These are phyloP conservation scores for Fulica atra DNA, from an alignment of 2,113 vertebrate genomes.

Conservation along the genomic window DNA sequence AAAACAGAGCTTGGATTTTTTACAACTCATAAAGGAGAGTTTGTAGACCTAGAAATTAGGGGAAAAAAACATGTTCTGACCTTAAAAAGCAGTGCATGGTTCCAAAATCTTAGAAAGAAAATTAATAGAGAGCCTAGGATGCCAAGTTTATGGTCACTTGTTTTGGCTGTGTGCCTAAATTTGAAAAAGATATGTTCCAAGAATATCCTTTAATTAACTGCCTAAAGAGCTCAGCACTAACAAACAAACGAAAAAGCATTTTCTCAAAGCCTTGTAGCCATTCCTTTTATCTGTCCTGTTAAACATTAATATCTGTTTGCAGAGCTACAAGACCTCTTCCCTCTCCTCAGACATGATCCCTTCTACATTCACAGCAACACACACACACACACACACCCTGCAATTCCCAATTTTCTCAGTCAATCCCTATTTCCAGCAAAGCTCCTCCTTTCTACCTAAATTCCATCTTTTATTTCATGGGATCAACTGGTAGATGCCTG, in stretches of 20 bases:
- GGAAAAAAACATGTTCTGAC: background rate
- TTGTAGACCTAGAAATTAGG: background rate
- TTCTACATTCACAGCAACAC: fast-evolving
- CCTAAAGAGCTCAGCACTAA: conserved; percentile 1
- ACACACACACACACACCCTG: too few species aligned
- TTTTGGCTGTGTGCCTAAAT: background rate
- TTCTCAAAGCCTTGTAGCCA: background rate
- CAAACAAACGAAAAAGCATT: background rate
- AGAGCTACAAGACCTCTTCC: background rate
- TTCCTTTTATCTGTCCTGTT: background rate
- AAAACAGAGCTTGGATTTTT: background rate
- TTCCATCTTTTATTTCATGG: background rate
- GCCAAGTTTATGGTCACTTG: background rate
- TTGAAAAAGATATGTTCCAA: background rate
- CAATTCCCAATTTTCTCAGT: background rate
- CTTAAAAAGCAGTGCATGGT: background rate
- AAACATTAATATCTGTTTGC: background rate
- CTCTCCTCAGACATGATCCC: background rate
- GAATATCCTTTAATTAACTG: conserved; percentile 19
- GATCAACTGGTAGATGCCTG: background rate
- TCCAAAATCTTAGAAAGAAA: background rate
- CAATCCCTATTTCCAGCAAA: background rate
- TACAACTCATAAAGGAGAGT: background rate
- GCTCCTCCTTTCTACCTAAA: background rate
- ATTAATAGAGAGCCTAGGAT: background rate